Evolutionary conservation across 1,140 invertebrate species (phyloP), one percentile per base, ranked within the genome.

Genomic region (Sweltsa coloradensis): DNA sequence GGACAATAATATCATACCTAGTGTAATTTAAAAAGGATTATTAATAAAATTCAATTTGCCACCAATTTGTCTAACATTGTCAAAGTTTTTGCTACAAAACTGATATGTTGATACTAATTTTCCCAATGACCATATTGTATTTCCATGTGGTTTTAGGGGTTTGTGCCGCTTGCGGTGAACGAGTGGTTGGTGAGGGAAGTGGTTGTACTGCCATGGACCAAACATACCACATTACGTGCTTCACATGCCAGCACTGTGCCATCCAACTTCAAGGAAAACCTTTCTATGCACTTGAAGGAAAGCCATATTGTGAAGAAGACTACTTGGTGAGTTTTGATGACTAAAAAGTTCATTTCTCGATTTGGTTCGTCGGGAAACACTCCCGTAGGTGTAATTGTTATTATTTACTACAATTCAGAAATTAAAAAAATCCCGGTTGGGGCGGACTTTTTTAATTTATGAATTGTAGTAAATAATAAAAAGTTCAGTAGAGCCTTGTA

Each of bases 181-280:
- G 86, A 64, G 88, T 97, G 7, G 72, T 93, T 44, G 91, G 89
- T 3, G 92, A 95, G 65, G 89, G 79, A 45, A 89, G 82, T 54
- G 93, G 93, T 0, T 97, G 93, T 61, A 93, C 90, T 11, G 94
- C 94, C 3, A 93, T 97, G 86, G 89, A 92, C 54, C 83, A 93
- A 62, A 79, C 97, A 37, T 98, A 92, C 61, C 95, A 99, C 64
- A 89, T 96, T 22, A 72, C 76, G 51, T 99, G 96, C 61, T 99
- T 99, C 60, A 85, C 82, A 23, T 99, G 95, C 62, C 78, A 80
- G 54, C 76, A 82, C 43, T 98, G 95, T 62, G 83, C 83, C 53
- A 78, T 81, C 13, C 86, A 87, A 64, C 68, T 98, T n/a, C 79
- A 85, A 66, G 93, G 92, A 14, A 92, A 93, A 65, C 87, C 92